Evolutionary conservation across 2,888 invertebrate genomes (phyloP), one percentile per base, ranked within the genome.

Genomic region (Oithona nana): DNA sequence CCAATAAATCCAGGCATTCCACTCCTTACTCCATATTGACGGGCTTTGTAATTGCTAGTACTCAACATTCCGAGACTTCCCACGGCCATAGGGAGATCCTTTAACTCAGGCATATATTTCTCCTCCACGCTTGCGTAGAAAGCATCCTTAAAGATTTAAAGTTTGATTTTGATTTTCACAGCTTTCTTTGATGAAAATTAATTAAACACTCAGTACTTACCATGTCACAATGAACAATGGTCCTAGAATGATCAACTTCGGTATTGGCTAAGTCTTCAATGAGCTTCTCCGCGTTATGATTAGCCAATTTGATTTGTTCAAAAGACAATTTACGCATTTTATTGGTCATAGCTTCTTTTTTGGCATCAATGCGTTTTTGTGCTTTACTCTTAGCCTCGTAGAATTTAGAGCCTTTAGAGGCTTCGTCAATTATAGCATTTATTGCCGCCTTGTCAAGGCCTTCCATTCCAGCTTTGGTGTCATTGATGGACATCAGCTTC

Each of bases 41-140:
- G 71, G 1, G 80, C 80, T 20, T 73, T 67, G 68, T 80, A 80
- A 69, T 80, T 80, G 1, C 79, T 78, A 1, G 80, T 81, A 28
- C 77, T 75, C 70, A 80, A 69, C 80, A 80, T 80, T 1, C 72
- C 70, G 16, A 67, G 69, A 3, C 75, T 70, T 1, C 80, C 80
- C 28, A 80, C 80, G 49, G 80, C 80, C 77, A 81, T 78, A 1
- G 80, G 80, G 65, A 75, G 72, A 58, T 73, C 69, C 66, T 65
- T 67, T 2, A 76, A 67, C 1, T 62, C 57, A 0, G 74, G 74
- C 63, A 72, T 66, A 66, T 75, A 75, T 49, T 74, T 66, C 73
- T 77, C 78, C 69, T 81, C 80, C 1, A 80, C 80, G 28, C 79
- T 76, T 26, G 80, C 80, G 70, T 75, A 80, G 68, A 79, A 80